Percentiles rank a stretch among this genome's conserved stretches.
Conservation (phyloP, 2,797 vertebrate genomes). For the Vultur gryphus region DNA sequence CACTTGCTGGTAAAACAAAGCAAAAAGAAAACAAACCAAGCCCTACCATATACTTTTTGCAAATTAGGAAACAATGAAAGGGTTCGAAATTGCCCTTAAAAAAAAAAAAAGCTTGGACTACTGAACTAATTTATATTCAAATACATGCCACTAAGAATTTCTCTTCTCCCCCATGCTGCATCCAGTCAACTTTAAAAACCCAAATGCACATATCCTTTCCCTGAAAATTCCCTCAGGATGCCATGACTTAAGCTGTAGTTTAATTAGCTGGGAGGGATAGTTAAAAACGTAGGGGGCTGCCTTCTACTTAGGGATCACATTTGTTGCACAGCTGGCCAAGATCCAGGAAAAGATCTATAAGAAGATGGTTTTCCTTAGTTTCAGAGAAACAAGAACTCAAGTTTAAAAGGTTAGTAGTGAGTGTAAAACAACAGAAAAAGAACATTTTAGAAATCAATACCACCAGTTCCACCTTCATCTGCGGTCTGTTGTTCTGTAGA, state of each 20-base stretch:
- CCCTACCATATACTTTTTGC: background rate
- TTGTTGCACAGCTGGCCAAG: slow-evolving; percentile 30
- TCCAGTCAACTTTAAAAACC: background rate
- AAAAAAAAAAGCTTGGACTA: background rate
- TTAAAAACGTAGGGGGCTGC: background rate
- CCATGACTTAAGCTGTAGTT: background rate
- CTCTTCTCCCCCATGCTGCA: background rate
- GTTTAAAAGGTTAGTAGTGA: slow-evolving; percentile 39
- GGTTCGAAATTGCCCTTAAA: background rate
- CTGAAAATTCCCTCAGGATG: background rate
- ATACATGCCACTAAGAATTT: background rate
- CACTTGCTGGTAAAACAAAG: background rate
- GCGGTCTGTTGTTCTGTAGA: slow-evolving; percentile 81
- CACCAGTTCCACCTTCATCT: slow-evolving; percentile 85
- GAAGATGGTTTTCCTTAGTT: background rate
- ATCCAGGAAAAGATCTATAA: slow-evolving; percentile 25
- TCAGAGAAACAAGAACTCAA: background rate
- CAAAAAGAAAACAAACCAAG: background rate
- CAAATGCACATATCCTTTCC: background rate
- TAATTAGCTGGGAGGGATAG: background rate
- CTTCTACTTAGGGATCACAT: slow-evolving; percentile 23
- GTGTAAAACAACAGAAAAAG: slow-evolving; percentile 36
- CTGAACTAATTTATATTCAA: background rate
- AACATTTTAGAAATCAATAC: slow-evolving; percentile 41
- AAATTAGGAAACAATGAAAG: background rate